A percentile compares a stretch with the other conserved stretches of the same genome.
Conservation (phyloP, 2,797 vertebrate species). For the Antrozous pallidus region DNA sequence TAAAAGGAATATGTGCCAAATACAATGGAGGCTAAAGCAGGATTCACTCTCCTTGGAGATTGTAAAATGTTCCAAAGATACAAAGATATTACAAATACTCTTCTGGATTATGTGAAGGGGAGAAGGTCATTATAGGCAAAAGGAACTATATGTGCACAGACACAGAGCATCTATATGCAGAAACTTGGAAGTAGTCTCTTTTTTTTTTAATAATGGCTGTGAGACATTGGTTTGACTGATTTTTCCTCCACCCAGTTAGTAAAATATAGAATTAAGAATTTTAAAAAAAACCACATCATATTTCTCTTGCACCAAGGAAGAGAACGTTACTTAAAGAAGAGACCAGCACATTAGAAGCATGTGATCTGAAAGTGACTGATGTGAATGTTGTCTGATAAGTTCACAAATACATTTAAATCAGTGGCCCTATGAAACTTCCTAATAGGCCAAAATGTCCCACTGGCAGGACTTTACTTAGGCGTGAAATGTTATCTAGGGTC, state of each 20-base stretch:
- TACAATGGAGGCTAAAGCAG: not conserved
- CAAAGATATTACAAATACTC: not conserved
- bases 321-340: not conserved
- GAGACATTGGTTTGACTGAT: not conserved
- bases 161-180: not conserved
- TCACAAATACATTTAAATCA: conserved; percentile 35
- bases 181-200: not conserved
- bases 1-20: not conserved
- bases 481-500: conserved; percentile 19
- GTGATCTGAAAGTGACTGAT: conserved; percentile 20
- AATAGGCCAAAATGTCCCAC: not conserved
- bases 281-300: not conserved
- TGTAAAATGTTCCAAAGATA: not conserved
- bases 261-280: not conserved
- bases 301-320: not conserved
- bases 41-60: not conserved
- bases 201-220: not conserved
- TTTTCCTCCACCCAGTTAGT: not conserved
- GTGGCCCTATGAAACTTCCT: not conserved
- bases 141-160: not conserved
- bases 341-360: not conserved
- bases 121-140: not conserved
- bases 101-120: not conserved
- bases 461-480: conserved; percentile 29
- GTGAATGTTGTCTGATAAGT: not conserved